These are phyloP conservation scores for Sorex maritimensis DNA, from an alignment of 2,797 vertebrate genomes.

Conservation along the genomic window DNA sequence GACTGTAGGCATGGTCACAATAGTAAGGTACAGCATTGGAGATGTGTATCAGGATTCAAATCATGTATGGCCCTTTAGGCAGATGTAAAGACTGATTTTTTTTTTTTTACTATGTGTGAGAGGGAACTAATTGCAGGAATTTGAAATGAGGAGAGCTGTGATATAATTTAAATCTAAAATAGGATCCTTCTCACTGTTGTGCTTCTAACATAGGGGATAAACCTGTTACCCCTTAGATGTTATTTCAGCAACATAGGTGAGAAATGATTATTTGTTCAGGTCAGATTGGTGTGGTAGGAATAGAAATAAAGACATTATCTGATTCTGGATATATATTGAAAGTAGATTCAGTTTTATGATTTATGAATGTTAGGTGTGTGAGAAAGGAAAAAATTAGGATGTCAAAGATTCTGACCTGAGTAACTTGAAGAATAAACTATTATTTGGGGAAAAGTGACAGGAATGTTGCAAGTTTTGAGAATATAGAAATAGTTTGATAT, in stretches of 20 bases:
- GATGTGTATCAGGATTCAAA: slow-evolving; percentile 12
- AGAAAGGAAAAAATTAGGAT: neutral
- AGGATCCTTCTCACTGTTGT: neutral
- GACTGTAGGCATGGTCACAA: slow-evolving; percentile 13
- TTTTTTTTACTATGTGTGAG: neutral
- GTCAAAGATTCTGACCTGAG: neutral
- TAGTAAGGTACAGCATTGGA: neutral
- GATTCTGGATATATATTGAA: neutral
- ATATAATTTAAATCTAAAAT: neutral
- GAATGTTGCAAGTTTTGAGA: too few species aligned
- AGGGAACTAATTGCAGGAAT: neutral
- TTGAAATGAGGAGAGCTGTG: neutral
- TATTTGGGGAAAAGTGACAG: neutral
- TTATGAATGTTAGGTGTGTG: neutral
- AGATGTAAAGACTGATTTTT: too few species aligned
- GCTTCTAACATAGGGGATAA: neutral
- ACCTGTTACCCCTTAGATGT: neutral
- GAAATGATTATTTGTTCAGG: neutral
- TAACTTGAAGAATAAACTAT: neutral
- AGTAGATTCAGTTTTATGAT: neutral
- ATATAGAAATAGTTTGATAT: neutral
- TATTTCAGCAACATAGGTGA: neutral
- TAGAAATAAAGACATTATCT: neutral
- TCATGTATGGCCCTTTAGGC: neutral
- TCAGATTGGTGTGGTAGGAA: neutral